Evolutionary conservation across 1,140 invertebrate genomes (phyloP).

Genomic region (Euborellia annulipes): DNA sequence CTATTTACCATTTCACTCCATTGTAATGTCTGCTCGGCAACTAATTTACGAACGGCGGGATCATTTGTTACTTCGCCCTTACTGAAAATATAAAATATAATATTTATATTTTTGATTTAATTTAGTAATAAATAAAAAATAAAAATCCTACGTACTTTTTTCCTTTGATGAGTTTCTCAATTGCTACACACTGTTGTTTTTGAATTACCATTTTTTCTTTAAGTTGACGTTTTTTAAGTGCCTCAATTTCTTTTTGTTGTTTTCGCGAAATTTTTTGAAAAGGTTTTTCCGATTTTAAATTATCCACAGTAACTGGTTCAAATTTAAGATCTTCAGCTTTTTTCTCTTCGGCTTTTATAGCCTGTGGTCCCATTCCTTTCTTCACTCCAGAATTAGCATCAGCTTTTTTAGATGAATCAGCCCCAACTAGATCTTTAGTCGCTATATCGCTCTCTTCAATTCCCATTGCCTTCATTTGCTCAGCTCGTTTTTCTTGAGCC

Average conservation of each 20-base stretch:
- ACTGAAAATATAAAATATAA: constrained; percentile 31
- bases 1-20: constrained; percentile 83
- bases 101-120: background rate
- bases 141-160: constrained; percentile 62
- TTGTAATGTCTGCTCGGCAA: constrained; percentile 78
- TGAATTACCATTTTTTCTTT: constrained; percentile 87
- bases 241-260: constrained; percentile 89
- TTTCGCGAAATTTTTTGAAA: constrained; percentile 91
- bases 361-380: background rate
- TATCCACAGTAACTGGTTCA: constrained; percentile 83
- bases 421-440: constrained; percentile 26
- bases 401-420: constrained; percentile 22
- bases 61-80: constrained; percentile 67
- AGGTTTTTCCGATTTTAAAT: constrained; percentile 77
- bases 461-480: constrained; percentile 87
- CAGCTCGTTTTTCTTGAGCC: constrained; percentile 70
- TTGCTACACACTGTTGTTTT: constrained; percentile 84
- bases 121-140: too few species aligned
- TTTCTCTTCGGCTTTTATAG: constrained; percentile 44
- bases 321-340: constrained; percentile 52
- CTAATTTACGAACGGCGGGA: constrained; percentile 58
- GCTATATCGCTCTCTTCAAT: constrained; percentile 66
- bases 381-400: constrained; percentile 19
- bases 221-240: constrained; percentile 77
- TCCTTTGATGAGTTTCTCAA: constrained; percentile 88